Conservation (phyloP, 2,797 vertebrate species). For the Zalophus californianus region DNA sequence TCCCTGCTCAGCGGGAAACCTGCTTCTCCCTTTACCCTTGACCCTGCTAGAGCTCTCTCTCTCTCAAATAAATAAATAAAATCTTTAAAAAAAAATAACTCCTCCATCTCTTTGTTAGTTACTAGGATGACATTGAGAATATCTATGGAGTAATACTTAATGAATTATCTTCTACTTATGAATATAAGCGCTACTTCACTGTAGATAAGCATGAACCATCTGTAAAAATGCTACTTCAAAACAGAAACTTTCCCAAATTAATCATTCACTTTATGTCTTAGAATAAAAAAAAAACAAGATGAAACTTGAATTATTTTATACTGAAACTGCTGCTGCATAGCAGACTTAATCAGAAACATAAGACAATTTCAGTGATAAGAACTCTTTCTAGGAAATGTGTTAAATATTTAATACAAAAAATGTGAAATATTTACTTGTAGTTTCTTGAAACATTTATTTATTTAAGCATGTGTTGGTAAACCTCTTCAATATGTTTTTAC, state of each 20-base stretch:
- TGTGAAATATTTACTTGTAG: constrained; percentile 43
- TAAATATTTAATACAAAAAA: constrained; percentile 39
- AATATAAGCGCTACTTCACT: not conserved
- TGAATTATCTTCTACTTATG: not conserved
- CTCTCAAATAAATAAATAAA: too few species aligned
- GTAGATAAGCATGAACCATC: not conserved
- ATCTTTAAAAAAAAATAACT: not conserved
- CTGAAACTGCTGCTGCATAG: not conserved
- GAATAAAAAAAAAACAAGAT: not conserved
- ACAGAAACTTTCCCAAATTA: not conserved
- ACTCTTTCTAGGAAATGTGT: not conserved
- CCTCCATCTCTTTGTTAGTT: not conserved
- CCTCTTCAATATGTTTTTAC: not conserved
- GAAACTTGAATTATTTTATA: not conserved
- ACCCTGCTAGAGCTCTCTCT: too few species aligned
- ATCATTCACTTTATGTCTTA: not conserved
- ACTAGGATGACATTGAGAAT: not conserved
- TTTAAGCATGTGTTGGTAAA: not conserved
- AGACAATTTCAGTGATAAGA: not conserved
- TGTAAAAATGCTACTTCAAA: constrained; percentile 4
- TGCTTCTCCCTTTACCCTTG: too few species aligned
- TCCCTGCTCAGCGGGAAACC: too few species aligned
- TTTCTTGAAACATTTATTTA: constrained; percentile 60
- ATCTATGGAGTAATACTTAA: not conserved
- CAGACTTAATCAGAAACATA: not conserved